Base-by-base conservation (phyloP, 1,140 invertebrate genomes). In the Pachyrhynchus sulphureomaculatus region DNA sequence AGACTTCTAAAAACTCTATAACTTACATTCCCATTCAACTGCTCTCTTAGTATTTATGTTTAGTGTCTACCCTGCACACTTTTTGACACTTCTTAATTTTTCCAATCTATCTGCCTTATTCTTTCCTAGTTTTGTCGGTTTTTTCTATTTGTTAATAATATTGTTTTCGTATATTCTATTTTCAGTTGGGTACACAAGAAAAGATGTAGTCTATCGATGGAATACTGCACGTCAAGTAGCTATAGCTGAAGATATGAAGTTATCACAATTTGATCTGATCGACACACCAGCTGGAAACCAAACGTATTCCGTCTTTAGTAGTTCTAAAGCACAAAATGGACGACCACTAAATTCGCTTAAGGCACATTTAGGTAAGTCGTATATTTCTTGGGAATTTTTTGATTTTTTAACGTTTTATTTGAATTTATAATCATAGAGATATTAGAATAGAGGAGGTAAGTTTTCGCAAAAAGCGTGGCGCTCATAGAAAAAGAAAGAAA, bases 181-280 rank as follows among this genome's bases (percentile, higher is more conserved):
- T 78, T 36, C 73, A 94, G 91, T 92, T 80, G 91, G 90, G 15
- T 94, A 94, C 77, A 90, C 90, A 23, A 86, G 84, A 3, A 79
- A 84, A 32, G 91, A 95, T 73, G 84, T 95, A 24, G 77, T 92
- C 39, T 95, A 94, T 78, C 80, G 82, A 44, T 95, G 92, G 92
- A 93, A 92, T 75, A 77, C 76, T 53, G 82, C 83, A 34, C 77
- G 88, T 52, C 86, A 88, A 70, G 89, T 92, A 29, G 88, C 88
- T 20, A 91, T 91, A 67, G 88, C 88, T 1, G 83, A 88, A 65
- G 90, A 91, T 75, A 91, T 92, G 87, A 92, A 91, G 76, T 80
- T 93, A 68, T 91, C 89, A 34, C 90, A 92, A 78, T 93, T 92
- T 73, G 89, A 92, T 80, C 81, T 93, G 56, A 88, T 92, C 32